phyloP scores from a whole-genome alignment of 2,797 vertebrate species.

The Spinus pinus region DNA sequence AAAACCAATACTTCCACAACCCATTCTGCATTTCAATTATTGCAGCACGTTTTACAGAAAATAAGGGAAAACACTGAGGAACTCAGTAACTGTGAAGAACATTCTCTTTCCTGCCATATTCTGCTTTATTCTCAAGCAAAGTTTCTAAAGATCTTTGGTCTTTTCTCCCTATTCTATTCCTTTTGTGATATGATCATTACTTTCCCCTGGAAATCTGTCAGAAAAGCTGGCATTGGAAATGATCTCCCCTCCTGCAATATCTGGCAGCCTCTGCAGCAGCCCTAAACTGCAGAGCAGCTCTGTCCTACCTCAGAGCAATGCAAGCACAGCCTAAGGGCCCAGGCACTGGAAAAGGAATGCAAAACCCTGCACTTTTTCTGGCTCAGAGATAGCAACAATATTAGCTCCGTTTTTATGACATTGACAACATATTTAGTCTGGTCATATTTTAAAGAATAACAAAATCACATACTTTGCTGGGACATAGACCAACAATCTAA shows the following conservation, averaged over 20 bases:
- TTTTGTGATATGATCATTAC: background rate
- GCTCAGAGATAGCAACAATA: slow-evolving; percentile 9
- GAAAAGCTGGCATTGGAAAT: background rate
- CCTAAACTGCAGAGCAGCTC: background rate
- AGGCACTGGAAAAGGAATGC: background rate
- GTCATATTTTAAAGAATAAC: slow-evolving; percentile 56
- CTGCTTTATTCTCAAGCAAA: background rate
- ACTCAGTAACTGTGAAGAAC: background rate
- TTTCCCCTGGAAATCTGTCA: background rate
- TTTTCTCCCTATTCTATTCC: background rate
- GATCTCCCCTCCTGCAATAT: background rate
- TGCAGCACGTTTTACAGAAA: background rate
- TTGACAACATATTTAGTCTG: slow-evolving; percentile 64
- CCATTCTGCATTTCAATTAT: background rate
- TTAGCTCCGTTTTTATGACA: slow-evolving; percentile 19
- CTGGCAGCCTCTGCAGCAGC: background rate
- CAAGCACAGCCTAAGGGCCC: background rate
- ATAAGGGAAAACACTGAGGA: background rate
- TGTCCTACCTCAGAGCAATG: background rate
- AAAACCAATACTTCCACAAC: background rate
- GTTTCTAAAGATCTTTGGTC: background rate
- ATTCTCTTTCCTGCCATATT: background rate
- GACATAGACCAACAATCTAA: slow-evolving; percentile 37
- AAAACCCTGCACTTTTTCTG: background rate
- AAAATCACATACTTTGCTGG: slow-evolving; percentile 52